Base-by-base conservation (phyloP, 2,888 invertebrate species). In the Bombylius major region DNA sequence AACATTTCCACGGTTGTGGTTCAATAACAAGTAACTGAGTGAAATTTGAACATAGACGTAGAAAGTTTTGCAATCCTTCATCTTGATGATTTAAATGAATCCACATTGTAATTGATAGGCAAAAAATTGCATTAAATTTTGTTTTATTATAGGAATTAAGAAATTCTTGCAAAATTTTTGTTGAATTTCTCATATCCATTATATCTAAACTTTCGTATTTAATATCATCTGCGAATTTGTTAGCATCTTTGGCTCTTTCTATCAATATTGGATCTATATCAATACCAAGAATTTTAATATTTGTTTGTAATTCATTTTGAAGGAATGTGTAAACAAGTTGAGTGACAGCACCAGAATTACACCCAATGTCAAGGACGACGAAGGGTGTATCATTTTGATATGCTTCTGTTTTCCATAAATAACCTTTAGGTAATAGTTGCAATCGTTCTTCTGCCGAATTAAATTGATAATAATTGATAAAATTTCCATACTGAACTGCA, bases 81-180 rank as follows among this genome's bases (percentile, higher is more conserved):
- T 92, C 92, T 7, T 89, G 87, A 71, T 86, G 77, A 70, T 92
- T 91, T 33, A 92, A 70, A 72, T 92, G 92, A 65, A 92, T 87
- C 92, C 92, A 92, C 89, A 92, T 89, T 23, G 89, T 87, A 39
- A 89, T 80, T 9, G 91, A 90, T 69, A 91, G 89, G 68, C 87
- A 87, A 70, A 87, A 88, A 51, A 81, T 77, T 5, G 82, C 76
- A 73, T 86, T 82, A 75, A 87, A 89, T 58, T 69, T 76, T 0
- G 65, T 51, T 51, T 73, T 77, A 2, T 74, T 65, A 59, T 73
- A 62, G 4, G 60, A 61, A 39, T 66, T 57, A 53, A 87, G 71
- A 69, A 78, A 83, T 0, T 70, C 61, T 9, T 70, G 62, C n/a
- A 85, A 67, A 5, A 67, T 54, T 44, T 63, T 57, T 44, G 71